phyloP scores from a whole-genome alignment of 1,140 invertebrate species.

The Steinernema feltiae region DNA sequence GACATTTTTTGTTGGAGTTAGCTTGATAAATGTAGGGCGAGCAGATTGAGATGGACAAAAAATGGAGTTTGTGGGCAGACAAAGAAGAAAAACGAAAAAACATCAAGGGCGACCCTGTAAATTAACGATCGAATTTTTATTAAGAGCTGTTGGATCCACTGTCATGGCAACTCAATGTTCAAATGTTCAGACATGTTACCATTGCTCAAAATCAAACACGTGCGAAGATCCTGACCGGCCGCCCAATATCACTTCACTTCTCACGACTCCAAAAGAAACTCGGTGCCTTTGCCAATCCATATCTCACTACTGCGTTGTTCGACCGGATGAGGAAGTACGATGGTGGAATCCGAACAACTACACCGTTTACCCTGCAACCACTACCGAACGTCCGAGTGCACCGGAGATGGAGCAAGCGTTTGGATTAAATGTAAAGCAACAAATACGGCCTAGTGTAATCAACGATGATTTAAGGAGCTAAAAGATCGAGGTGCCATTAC shows the following conservation, averaged over 20 bases:
- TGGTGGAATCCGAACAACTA: slow-evolving; percentile 58
- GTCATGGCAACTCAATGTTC: too few relatives aligned
- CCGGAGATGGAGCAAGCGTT: slow-evolving; percentile 49
- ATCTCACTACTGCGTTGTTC: slow-evolving; percentile 53
- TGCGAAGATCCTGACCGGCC: slow-evolving; percentile 54
- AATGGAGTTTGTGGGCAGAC: background rate
- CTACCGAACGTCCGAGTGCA: slow-evolving; percentile 34
- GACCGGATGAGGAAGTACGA: slow-evolving; percentile 41
- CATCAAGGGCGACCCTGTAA: too few relatives aligned
- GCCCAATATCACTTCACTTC: slow-evolving; percentile 47
- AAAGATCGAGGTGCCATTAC: slow-evolving; percentile 55
- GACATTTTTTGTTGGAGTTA: background rate
- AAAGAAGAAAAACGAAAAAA: background rate
- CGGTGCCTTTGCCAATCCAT: slow-evolving; percentile 49
- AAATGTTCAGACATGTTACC: slow-evolving; percentile 48
- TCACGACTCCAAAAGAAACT: slow-evolving; percentile 34
- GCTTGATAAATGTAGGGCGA: background rate
- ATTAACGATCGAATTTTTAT: too few relatives aligned
- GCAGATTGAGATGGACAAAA: background rate
- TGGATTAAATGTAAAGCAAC: slow-evolving; percentile 42
- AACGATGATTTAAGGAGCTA: slow-evolving; percentile 39
- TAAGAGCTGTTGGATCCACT: too few relatives aligned
- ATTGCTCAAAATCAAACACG: slow-evolving; percentile 55
- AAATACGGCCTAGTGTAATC: slow-evolving; percentile 8
- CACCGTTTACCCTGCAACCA: slow-evolving; percentile 50